These are phyloP conservation scores for Temnothorax rugatulus DNA, from an alignment of 2,888 invertebrate species.

Conservation along the genomic window DNA sequence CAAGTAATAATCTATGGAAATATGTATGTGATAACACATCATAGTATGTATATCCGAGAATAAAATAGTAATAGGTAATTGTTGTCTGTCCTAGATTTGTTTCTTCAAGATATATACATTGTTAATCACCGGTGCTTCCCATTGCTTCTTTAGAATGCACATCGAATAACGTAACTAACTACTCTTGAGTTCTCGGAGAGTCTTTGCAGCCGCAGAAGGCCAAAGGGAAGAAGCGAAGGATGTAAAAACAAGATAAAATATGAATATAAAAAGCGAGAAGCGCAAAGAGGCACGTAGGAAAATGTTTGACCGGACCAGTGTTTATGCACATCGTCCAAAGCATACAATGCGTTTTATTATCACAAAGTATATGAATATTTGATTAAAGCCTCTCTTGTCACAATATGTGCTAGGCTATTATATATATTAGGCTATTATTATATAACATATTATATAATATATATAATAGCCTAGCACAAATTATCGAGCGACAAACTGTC, in stretches of 20 bases:
- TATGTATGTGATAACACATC: neutral
- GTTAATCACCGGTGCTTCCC: constrained; percentile 77
- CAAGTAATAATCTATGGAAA: neutral
- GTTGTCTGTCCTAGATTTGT: constrained; percentile 56
- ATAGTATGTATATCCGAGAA: neutral
- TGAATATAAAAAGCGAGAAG: constrained; percentile 24
- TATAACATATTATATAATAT: too few species aligned
- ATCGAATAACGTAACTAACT: constrained; percentile 81
- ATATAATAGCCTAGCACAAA: neutral
- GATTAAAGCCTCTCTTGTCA: neutral
- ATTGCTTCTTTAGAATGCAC: constrained; percentile 81
- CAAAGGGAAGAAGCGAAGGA: constrained; percentile 28
- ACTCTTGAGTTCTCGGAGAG: constrained; percentile 71
- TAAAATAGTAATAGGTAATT: constrained; percentile 54
- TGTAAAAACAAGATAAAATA: constrained; percentile 27
- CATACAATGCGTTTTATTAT: neutral
- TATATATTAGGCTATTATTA: too few species aligned
- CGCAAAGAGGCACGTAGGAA: constrained; percentile 22
- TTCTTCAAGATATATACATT: constrained; percentile 76
- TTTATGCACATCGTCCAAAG: constrained; percentile 7
- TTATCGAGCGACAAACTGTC: neutral
- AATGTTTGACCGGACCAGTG: constrained; percentile 40
- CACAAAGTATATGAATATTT: constrained; percentile 8
- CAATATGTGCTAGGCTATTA: too few species aligned
- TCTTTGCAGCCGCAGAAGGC: constrained; percentile 17